phyloP scores from a whole-genome alignment of 1,140 invertebrate genomes.

The Ceratina japonica region DNA sequence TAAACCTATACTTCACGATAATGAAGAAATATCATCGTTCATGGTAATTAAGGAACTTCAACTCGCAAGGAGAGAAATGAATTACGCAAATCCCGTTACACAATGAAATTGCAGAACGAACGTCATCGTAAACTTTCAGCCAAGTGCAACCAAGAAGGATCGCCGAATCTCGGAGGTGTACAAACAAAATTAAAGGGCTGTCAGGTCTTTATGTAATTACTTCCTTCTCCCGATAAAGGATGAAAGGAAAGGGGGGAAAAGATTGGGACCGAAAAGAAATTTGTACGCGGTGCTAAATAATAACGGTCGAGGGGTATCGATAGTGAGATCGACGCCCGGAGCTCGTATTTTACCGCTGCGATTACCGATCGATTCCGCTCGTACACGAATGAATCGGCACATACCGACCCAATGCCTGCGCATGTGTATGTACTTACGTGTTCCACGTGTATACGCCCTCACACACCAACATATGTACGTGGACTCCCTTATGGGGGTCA shows the following conservation, averaged over 20 bases:
- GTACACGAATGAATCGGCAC: not conserved
- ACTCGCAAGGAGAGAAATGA: not conserved
- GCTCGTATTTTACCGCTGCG: conserved; percentile 43
- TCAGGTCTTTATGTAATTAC: conserved; percentile 18
- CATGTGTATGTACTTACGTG: too few species aligned
- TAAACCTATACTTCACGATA: too few species aligned
- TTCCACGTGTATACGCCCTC: not conserved
- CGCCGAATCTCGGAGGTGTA: not conserved
- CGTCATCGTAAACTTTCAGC: not conserved
- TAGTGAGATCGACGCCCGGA: conserved; percentile 41
- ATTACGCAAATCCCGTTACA: not conserved
- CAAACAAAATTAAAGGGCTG: not conserved
- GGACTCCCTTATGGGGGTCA: conserved; percentile 50
- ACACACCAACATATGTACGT: conserved; percentile 55
- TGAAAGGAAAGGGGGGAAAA: not conserved
- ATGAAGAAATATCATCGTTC: not conserved
- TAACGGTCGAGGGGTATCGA: conserved; percentile 38
- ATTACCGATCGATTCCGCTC: conserved; percentile 45
- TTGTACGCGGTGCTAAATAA: conserved; percentile 39
- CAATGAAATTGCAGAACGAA: not conserved
- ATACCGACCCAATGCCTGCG: too few species aligned
- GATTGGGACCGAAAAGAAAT: not conserved
- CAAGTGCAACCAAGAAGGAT: not conserved
- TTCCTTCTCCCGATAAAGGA: conserved; percentile 18
- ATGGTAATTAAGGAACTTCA: too few species aligned